These are phyloP conservation scores for Candoia aspera DNA, from an alignment of 2,113 vertebrate species.

Conservation along the genomic window DNA sequence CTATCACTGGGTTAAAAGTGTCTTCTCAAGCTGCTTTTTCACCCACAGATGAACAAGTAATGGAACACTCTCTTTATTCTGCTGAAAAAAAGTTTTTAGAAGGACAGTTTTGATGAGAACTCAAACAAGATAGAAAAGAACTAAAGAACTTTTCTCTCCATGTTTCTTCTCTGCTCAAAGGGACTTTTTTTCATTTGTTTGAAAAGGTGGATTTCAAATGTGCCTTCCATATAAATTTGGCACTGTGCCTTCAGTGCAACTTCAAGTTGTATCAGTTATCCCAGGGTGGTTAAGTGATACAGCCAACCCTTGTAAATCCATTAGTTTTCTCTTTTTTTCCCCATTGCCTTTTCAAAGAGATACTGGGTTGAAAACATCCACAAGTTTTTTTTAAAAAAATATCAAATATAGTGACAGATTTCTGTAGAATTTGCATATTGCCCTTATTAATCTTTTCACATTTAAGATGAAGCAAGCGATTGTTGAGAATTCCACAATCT, in stretches of 20 bases:
- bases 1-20: background rate
- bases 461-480: slow-evolving; percentile 1
- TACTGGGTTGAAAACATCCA: background rate
- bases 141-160: too few relatives aligned
- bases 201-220: background rate
- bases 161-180: background rate
- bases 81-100: background rate
- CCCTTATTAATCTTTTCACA: slow-evolving; percentile 13
- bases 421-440: background rate
- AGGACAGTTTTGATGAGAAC: background rate
- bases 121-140: background rate
- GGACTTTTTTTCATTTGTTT: background rate
- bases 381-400: slow-evolving; percentile 9
- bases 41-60: background rate
- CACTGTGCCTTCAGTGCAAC: background rate
- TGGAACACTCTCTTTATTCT: background rate
- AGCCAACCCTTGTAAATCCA: background rate
- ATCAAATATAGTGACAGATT: slow-evolving; percentile 5
- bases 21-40: background rate
- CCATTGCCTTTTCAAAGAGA: background rate
- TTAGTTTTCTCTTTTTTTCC: background rate
- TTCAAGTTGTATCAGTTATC: background rate
- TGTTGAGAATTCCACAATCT: background rate
- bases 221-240: background rate
- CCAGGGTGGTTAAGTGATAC: background rate